A percentile compares a stretch with the other conserved stretches of the same genome.
phyloP scores from a whole-genome alignment of 2,113 vertebrate species.

The Danio rerio region DNA sequence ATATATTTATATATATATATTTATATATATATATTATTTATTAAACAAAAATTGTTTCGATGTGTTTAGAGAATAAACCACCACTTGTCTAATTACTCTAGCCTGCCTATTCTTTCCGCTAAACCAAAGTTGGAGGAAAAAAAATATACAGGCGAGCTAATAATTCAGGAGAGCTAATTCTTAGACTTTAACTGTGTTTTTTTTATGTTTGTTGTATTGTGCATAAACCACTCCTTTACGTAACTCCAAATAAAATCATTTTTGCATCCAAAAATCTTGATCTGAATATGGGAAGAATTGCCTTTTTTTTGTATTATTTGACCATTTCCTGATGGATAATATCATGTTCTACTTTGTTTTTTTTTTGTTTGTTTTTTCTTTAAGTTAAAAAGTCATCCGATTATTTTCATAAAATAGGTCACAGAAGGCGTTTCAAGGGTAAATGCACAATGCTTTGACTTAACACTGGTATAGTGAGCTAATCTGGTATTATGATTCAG shows the following conservation, averaged over 20 bases:
- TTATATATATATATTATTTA: too few relatives aligned
- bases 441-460: background rate
- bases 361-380: background rate
- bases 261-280: background rate
- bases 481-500: conserved; percentile 20
- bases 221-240: too few relatives aligned
- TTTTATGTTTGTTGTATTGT: too few relatives aligned
- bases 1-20: too few relatives aligned
- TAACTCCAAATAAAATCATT: background rate
- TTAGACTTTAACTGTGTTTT: too few relatives aligned
- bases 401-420: background rate
- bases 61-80: too few relatives aligned
- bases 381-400: background rate
- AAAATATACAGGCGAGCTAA: too few relatives aligned
- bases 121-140: too few relatives aligned
- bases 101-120: too few relatives aligned
- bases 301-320: background rate
- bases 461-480: conserved; percentile 3
- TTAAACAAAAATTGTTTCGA: too few relatives aligned
- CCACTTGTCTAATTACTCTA: too few relatives aligned
- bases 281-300: background rate
- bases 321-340: background rate
- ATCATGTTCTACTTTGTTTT: background rate
- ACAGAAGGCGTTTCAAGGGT: background rate
- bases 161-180: too few relatives aligned